Base-by-base conservation (phyloP, 2,888 invertebrate genomes). In the Leptogaster cylindrica region DNA sequence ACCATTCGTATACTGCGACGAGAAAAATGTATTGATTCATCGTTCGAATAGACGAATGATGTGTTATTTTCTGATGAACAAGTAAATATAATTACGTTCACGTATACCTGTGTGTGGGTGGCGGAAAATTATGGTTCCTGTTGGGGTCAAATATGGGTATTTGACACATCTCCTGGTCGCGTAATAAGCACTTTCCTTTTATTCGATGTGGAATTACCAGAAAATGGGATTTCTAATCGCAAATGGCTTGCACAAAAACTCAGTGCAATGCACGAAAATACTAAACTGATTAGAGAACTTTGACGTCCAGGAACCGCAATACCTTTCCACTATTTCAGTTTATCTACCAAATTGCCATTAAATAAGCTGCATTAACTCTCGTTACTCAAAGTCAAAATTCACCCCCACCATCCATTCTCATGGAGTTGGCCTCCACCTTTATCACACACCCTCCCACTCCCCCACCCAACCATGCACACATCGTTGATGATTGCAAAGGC, bases 21-120 rank as follows among this genome's bases (percentile, higher is more conserved):
- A 33, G 48, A 48, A 64, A 48, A 64, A 48, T 33, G 46, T 46
- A 67, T 67, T 61, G 67, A 67, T 67, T 61, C 27, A 36, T 28
- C 33, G 25, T n/a, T 28, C 33, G 51, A 61, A 48, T 61, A 36
- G 63, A 67, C 48, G 16, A 50, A 27, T 67, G 63, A 67, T 63
- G 51, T 63, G 50, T 36, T 61, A 67, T 67, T 67, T 67, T 50
- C 51, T 33, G 36, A 50, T 27, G 61, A 41, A 63, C 61, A 67
- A 63, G 51, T 36, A 61, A 67, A 67, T 67, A 50, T 67, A 67
- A 67, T 67, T 67, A 67, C 25, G 10, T 3, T n/a, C n/a, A n/a
- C n/a, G n/a, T n/a, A n/a, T n/a, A n/a, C n/a, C n/a, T n/a, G n/a
- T n/a, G n/a, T n/a, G n/a, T n/a, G n/a, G n/a, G n/a, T n/a, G n/a